phyloP scores from a whole-genome alignment of 1,140 invertebrate species.

The Schlechtendalia chinensis region DNA sequence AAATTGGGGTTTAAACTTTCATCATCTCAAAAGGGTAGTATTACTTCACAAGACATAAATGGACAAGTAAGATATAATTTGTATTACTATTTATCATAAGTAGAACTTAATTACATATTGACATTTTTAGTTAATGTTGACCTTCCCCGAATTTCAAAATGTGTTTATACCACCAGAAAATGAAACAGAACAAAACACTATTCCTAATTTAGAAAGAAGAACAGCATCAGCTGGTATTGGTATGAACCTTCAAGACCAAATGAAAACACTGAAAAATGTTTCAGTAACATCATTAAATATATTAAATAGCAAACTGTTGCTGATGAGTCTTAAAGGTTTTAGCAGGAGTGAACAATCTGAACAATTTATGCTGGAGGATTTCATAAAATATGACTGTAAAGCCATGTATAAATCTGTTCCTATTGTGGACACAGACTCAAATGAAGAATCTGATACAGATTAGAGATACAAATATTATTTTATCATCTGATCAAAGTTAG shows the following conservation, averaged over 20 bases:
- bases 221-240: constrained; percentile 58
- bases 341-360: constrained; percentile 26
- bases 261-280: constrained; percentile 3
- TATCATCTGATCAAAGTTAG: neutral
- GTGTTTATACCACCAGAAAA: neutral
- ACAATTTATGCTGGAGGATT: constrained; percentile 30
- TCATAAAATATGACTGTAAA: constrained; percentile 5
- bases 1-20: constrained; percentile 17
- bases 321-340: constrained; percentile 13
- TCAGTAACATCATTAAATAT: constrained; percentile 34
- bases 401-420: constrained; percentile 14
- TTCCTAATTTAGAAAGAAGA: constrained; percentile 60
- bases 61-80: constrained; percentile 28
- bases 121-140: constrained; percentile 1
- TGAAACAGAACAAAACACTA: neutral
- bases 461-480: neutral
- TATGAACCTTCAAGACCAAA: constrained; percentile 10
- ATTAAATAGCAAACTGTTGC: constrained; percentile 4
- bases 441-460: constrained; percentile 28
- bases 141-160: constrained; percentile 38
- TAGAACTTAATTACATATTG: neutral
- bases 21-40: constrained; percentile 36
- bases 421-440: neutral
- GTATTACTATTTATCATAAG: neutral
- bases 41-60: constrained; percentile 42